phyloP scores from a whole-genome alignment of 2,888 invertebrate genomes.

The Drosophila trichaetosa region DNA sequence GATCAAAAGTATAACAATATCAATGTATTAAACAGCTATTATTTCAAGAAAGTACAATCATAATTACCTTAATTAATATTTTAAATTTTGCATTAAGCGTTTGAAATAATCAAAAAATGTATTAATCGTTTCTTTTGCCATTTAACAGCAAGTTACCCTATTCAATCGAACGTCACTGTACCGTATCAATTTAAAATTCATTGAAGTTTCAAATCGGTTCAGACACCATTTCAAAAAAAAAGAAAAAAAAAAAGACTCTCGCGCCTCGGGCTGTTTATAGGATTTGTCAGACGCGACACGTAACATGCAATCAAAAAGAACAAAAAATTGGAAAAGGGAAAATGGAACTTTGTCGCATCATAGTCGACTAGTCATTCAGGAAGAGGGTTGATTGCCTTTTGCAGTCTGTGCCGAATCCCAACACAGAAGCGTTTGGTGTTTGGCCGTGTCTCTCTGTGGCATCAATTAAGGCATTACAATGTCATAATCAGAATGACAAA shows the following conservation, averaged over 20 bases:
- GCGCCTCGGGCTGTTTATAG: conserved; percentile 69
- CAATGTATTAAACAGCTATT: no score
- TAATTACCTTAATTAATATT: background rate
- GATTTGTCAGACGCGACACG: conserved; percentile 68
- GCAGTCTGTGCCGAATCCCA: conserved; percentile 59
- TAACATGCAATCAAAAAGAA: conserved; percentile 26
- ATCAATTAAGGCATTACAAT: conserved; percentile 85
- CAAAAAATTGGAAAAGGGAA: conserved; percentile 7
- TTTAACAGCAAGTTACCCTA: conserved; percentile 12
- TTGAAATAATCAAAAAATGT: background rate
- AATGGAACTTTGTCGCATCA: conserved; percentile 57
- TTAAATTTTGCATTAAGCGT: background rate
- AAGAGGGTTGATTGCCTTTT: conserved; percentile 76
- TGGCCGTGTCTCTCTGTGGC: conserved; percentile 51
- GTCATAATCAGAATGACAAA: conserved; percentile 85
- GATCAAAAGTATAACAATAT: no score
- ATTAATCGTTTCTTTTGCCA: background rate
- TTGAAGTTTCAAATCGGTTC: conserved; percentile 66
- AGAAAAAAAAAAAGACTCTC: conserved; percentile 34
- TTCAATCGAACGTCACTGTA: conserved; percentile 33
- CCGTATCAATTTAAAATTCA: conserved; percentile 76
- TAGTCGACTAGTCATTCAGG: conserved; percentile 49
- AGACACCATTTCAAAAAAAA: conserved; percentile 42
- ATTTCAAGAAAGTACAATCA: no score
- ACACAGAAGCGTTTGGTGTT: conserved; percentile 8